A percentile compares a stretch with the other conserved stretches of the same genome.
phyloP scores from a whole-genome alignment of 2,113 vertebrate species.

The Dromaius novaehollandiae region DNA sequence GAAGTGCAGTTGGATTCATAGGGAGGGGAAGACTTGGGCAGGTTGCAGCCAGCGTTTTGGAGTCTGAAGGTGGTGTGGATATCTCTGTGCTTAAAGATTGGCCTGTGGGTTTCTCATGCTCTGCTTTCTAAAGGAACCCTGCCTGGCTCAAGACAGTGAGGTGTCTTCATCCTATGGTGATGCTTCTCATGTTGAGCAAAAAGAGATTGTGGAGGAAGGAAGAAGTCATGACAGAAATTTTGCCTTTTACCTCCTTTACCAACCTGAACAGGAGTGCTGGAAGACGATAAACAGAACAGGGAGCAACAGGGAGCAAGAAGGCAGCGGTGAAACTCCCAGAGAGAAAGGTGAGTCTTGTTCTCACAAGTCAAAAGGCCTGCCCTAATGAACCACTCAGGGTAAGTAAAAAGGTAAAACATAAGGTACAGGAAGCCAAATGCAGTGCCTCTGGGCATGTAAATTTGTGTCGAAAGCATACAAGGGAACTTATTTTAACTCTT shows the following conservation, averaged over 20 bases:
- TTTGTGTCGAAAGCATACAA: background rate
- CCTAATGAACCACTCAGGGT: constrained; percentile 9
- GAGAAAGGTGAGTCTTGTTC: constrained; percentile 59
- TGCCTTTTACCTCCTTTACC: constrained; percentile 35
- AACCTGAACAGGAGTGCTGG: background rate
- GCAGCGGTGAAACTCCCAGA: background rate
- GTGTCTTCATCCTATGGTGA: background rate
- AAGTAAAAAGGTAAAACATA: constrained; percentile 15
- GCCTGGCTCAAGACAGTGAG: background rate
- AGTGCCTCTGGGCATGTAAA: background rate
- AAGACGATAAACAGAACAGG: background rate
- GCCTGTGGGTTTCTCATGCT: background rate
- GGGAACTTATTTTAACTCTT: constrained; percentile 1
- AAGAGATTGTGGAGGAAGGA: background rate
- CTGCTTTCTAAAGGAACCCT: constrained; percentile 1
- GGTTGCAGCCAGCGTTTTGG: background rate
- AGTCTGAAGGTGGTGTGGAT: background rate
- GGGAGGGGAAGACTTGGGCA: background rate
- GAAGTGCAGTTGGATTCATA: background rate
- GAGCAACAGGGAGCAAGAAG: background rate
- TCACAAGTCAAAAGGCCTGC: constrained; percentile 56
- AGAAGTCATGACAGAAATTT: background rate
- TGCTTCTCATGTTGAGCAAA: background rate
- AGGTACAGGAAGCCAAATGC: constrained; percentile 35
- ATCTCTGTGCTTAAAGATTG: background rate